phyloP scores from a whole-genome alignment of 2,888 invertebrate species.

The Agonopterix subpropinquella region DNA sequence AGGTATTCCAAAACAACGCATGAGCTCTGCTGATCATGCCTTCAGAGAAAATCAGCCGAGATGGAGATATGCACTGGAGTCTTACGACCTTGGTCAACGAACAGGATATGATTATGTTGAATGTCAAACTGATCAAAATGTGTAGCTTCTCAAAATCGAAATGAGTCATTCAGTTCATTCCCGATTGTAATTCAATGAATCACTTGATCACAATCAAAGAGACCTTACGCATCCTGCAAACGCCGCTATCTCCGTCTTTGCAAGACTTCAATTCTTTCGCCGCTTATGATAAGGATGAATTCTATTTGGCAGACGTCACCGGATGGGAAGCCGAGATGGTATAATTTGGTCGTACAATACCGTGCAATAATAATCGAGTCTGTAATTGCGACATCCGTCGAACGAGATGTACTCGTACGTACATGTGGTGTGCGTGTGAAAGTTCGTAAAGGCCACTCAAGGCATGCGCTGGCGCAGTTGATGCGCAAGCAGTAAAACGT shows the following conservation, averaged over 20 bases:
- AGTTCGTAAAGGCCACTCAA: constrained; percentile 52
- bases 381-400: constrained; percentile 71
- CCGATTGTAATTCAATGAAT: constrained; percentile 3
- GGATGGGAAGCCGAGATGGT: constrained; percentile 71
- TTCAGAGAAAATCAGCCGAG: no score
- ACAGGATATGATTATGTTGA: no score
- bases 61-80: no score
- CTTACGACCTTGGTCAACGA: no score
- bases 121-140: no score
- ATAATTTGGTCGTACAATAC: constrained; percentile 70
- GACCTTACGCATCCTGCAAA: constrained; percentile 26
- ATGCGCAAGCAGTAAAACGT: constrained; percentile 5
- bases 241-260: constrained; percentile 1
- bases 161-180: no score
- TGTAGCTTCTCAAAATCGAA: constrained; percentile 4
- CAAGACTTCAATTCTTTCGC: no score
- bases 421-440: constrained; percentile 62
- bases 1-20: no score
- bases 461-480: constrained; percentile 11
- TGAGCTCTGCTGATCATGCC: no score
- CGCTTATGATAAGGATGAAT: not conserved
- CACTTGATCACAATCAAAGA: no score
- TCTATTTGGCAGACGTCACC: constrained; percentile 20
- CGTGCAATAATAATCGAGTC: constrained; percentile 67
- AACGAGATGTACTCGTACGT: constrained; percentile 35